Evolutionary conservation across 1,140 invertebrate species (phyloP).

Genomic region (Eciton burchellii): DNA sequence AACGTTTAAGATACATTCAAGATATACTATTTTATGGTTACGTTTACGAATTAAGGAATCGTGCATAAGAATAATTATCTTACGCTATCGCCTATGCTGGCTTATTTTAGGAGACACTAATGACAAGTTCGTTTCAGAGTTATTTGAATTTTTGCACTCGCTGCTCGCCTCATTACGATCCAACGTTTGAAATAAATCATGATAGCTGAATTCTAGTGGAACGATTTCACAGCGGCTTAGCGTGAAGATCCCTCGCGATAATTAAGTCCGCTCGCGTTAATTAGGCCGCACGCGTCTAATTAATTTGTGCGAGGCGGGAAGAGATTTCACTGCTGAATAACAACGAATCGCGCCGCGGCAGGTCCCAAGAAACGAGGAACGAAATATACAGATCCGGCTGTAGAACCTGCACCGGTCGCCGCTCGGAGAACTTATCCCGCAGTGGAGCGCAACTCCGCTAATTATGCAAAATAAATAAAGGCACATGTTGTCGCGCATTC

Average conservation of each 20-base stretch:
- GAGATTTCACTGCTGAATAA: conserved; percentile 24
- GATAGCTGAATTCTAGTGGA: no score
- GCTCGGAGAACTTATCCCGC: conserved; percentile 62
- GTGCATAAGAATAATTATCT: no score
- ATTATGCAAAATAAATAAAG: conserved; percentile 82
- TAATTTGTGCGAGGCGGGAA: conserved; percentile 15
- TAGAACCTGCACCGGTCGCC: conserved; percentile 59
- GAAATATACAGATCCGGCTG: conserved; percentile 11
- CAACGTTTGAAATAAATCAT: no score
- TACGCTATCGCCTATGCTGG: no score
- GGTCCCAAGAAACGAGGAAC: conserved; percentile 10
- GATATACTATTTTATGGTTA: no score
- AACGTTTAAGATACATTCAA: no score
- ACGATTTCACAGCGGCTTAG: not conserved
- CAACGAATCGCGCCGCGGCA: conserved; percentile 23
- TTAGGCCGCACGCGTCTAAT: not conserved
- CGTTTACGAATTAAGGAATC: no score
- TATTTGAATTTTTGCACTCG: no score
- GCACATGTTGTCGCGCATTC: conserved; percentile 77
- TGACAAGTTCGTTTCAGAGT: no score
- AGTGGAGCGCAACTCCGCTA: conserved; percentile 69
- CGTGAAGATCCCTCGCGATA: conserved; percentile 1
- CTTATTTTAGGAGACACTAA: not conserved
- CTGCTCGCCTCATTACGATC: no score
- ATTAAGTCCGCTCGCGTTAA: not conserved